Percentiles rank a stretch among this genome's conserved stretches.
These are phyloP conservation scores for Azorinus chamasolen DNA, from an alignment of 2,888 invertebrate genomes.

Conservation along the genomic window DNA sequence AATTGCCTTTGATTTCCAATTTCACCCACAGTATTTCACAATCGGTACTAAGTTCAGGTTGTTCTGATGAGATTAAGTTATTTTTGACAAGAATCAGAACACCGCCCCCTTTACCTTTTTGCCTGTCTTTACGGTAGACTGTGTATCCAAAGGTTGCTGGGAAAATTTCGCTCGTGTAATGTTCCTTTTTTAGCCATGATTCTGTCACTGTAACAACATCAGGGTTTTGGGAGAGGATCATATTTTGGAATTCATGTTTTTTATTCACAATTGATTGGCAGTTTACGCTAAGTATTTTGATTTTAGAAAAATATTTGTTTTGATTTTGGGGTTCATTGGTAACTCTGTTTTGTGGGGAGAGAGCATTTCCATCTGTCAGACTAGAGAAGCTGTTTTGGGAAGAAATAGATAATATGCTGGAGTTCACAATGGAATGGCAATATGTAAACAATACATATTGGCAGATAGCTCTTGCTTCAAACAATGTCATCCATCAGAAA, in stretches of 20 bases:
- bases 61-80: slow-evolving; percentile 6
- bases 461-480: too few relatives aligned
- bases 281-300: slow-evolving; percentile 8
- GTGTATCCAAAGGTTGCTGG: slow-evolving; percentile 1
- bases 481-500: too few relatives aligned
- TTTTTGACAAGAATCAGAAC: slow-evolving; percentile 14
- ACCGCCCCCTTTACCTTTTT: slow-evolving; percentile 4
- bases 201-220: slow-evolving; percentile 9
- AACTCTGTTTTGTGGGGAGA: background rate
- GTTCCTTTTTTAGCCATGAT: slow-evolving; percentile 15
- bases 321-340: background rate
- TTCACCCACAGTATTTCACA: slow-evolving; percentile 31
- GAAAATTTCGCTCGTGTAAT: slow-evolving; percentile 8
- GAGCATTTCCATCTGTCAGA: background rate
- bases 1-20: slow-evolving; percentile 13
- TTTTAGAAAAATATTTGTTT: background rate
- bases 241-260: slow-evolving; percentile 8
- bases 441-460: too few relatives aligned
- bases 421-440: slow-evolving; percentile 1
- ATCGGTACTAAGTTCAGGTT: slow-evolving; percentile 21
- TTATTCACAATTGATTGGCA: slow-evolving; percentile 22
- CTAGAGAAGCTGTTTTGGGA: slow-evolving; percentile 9
- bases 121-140: background rate
- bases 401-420: slow-evolving; percentile 1
- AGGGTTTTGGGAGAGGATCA: slow-evolving; percentile 1